Conservation (phyloP, 2,888 invertebrate genomes). For the Omphaloscelis lunosa region DNA sequence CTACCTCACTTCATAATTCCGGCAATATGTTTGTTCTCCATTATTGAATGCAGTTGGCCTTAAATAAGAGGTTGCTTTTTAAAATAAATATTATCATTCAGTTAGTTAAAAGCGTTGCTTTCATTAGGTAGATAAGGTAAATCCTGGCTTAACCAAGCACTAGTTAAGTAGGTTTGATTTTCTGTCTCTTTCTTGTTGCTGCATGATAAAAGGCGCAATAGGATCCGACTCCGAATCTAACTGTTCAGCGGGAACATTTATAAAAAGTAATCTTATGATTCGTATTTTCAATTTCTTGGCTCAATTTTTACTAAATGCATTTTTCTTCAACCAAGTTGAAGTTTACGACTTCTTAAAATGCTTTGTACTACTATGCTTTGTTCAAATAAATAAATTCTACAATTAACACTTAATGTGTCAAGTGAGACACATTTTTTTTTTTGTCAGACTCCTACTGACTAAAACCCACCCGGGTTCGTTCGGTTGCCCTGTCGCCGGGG, state of each 20-base stretch:
- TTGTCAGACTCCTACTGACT: no score
- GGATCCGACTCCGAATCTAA: neutral
- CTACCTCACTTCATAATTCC: slow-evolving; percentile 69
- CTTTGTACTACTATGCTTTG: neutral
- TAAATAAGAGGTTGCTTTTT: slow-evolving; percentile 14
- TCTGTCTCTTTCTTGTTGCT: neutral
- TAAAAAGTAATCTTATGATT: neutral
- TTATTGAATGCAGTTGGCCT: slow-evolving; percentile 9
- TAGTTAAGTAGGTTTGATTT: neutral
- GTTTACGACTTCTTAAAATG: neutral
- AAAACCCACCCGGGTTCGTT: no score
- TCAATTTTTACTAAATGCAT: neutral
- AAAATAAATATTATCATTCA: slow-evolving; percentile 4
- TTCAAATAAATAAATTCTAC: neutral
- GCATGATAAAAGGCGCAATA: neutral
- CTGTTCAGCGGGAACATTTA: neutral
- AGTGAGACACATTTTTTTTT: no score
- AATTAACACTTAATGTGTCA: no score
- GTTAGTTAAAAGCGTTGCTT: neutral
- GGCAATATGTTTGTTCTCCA: slow-evolving; percentile 68
- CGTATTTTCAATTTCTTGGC: neutral
- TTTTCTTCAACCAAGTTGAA: neutral
- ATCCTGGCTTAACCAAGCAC: neutral
- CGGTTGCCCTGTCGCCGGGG: no score
- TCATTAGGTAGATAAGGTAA: neutral